Evolutionary conservation across 1,140 invertebrate species (phyloP).

Genomic region (Leptinotarsa texana): DNA sequence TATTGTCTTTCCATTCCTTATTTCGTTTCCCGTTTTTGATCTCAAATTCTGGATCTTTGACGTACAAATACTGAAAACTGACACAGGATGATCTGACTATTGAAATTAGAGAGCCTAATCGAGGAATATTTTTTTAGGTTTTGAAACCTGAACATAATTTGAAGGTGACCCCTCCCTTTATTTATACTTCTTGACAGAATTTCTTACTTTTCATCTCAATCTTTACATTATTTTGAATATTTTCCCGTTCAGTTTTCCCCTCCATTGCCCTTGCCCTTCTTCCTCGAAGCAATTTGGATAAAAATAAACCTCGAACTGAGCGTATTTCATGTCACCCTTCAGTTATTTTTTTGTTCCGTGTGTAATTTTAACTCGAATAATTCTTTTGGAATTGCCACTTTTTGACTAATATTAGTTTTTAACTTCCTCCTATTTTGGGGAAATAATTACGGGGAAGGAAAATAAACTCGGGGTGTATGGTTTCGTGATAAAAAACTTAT

Average conservation of each 20-base stretch:
- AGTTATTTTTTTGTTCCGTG: conserved; percentile 36
- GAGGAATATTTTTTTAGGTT: no score
- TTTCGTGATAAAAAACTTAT: background rate
- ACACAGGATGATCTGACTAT: no score
- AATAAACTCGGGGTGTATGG: background rate
- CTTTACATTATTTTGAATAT: conserved; percentile 41
- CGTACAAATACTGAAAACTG: no score
- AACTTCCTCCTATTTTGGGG: conserved; percentile 17
- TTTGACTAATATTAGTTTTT: conserved; percentile 31
- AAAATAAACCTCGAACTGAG: conserved; percentile 39
- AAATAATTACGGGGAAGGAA: conserved; percentile 13
- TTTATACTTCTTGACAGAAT: conserved; percentile 5
- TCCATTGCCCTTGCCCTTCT: conserved; percentile 23
- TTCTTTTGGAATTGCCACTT: conserved; percentile 30
- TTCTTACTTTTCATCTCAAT: conserved; percentile 30
- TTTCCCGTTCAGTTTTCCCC: conserved; percentile 24
- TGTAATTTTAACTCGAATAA: conserved; percentile 41
- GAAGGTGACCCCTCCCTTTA: background rate
- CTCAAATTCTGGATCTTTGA: no score
- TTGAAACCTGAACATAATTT: no score
- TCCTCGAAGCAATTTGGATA: conserved; percentile 36
- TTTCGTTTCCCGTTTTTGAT: no score
- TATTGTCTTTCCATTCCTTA: no score
- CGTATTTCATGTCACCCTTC: conserved; percentile 39
- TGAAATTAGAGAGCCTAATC: no score